phyloP scores from a whole-genome alignment of 2,888 invertebrate genomes.

The Hipparchia sbordonii region DNA sequence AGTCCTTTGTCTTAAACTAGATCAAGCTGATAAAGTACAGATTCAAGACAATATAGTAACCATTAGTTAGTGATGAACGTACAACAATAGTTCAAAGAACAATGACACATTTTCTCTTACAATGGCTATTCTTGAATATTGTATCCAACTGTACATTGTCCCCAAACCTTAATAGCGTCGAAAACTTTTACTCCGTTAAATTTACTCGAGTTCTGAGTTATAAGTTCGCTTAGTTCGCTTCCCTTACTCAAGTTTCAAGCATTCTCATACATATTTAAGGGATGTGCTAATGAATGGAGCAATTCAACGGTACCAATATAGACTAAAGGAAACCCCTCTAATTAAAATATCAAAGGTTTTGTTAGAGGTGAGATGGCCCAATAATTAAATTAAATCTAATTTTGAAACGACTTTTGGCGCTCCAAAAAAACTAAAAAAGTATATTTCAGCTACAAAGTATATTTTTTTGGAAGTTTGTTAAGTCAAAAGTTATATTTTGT shows the following conservation, averaged over 20 bases:
- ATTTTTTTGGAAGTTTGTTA: too few relatives aligned
- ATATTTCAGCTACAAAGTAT: too few relatives aligned
- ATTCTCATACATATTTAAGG: slow-evolving; percentile 67
- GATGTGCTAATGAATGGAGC: slow-evolving; percentile 55
- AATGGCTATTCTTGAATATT: slow-evolving; percentile 77
- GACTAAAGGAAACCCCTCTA: slow-evolving; percentile 23
- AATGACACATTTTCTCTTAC: slow-evolving; percentile 74
- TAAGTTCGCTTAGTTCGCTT: slow-evolving; percentile 51
- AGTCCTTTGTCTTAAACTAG: slow-evolving; percentile 3
- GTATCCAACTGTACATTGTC: slow-evolving; percentile 73
- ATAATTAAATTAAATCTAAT: background rate
- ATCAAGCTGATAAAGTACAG: slow-evolving; percentile 51
- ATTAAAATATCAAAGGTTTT: slow-evolving; percentile 31
- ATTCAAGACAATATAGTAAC: slow-evolving; percentile 73
- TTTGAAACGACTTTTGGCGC: too few relatives aligned
- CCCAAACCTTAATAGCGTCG: slow-evolving; percentile 57
- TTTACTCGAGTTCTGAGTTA: slow-evolving; percentile 57
- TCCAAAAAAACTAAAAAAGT: too few relatives aligned
- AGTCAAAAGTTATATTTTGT: too few relatives aligned
- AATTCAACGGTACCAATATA: slow-evolving; percentile 40
- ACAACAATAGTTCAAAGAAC: slow-evolving; percentile 67
- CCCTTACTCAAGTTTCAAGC: slow-evolving; percentile 57
- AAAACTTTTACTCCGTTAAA: slow-evolving; percentile 59
- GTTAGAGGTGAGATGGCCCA: slow-evolving; percentile 6
- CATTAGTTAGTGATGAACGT: slow-evolving; percentile 73